phyloP scores from a whole-genome alignment of 2,113 vertebrate genomes.

The Callocephalon fimbriatum region DNA sequence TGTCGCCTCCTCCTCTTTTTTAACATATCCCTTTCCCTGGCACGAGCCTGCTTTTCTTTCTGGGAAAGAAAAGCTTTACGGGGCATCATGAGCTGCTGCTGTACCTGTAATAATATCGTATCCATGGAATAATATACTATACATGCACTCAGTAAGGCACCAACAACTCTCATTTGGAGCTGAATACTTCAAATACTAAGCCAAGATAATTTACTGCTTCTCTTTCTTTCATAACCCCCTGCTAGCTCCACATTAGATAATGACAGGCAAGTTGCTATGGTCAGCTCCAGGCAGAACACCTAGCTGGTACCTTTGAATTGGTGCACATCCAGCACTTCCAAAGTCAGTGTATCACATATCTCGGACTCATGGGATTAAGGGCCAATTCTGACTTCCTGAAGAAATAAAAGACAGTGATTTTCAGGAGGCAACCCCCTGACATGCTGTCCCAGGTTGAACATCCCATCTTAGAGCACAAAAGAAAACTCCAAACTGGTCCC shows the following conservation, averaged over 20 bases:
- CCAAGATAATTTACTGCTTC: background rate
- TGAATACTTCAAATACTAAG: background rate
- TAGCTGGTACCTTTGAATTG: background rate
- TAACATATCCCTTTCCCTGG: constrained; percentile 73
- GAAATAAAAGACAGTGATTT: background rate
- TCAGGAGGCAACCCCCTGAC: background rate
- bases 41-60: constrained; percentile 75
- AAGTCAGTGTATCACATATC: background rate
- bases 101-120: constrained; percentile 65
- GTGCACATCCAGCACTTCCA: background rate
- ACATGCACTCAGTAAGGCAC: constrained; percentile 53
- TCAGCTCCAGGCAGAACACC: background rate
- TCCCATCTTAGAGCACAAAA: background rate
- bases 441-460: background rate
- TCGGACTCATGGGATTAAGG: background rate
- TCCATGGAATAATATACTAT: constrained; percentile 42
- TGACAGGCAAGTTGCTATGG: background rate
- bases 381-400: background rate
- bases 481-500: background rate
- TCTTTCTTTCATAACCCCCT: background rate
- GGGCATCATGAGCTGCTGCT: constrained; percentile 73
- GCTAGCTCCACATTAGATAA: background rate
- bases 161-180: background rate
- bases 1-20: constrained; percentile 74
- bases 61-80: constrained; percentile 76